Base-by-base conservation (phyloP, 2,113 vertebrate species). In the Petrocephalus microphthalmus region DNA sequence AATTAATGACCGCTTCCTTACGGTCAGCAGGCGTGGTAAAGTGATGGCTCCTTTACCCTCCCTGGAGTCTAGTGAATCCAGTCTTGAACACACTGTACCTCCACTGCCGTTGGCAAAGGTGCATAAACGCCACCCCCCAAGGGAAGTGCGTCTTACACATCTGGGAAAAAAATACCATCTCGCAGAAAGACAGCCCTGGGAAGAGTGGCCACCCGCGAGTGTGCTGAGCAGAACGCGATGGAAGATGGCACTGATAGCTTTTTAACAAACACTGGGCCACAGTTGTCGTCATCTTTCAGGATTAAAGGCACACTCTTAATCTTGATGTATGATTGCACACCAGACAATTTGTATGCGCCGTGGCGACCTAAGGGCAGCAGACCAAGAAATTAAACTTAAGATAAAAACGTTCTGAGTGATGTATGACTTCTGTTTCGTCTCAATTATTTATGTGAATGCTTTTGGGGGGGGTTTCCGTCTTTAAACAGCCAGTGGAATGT, bases 351-450 rank as follows among this genome's bases (percentile, higher is more conserved):
- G 54, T 49, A 57, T 88, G 49, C 22, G 33, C 20, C 10, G 11
- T 47, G 52, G 33, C 37, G 47, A 83, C 37, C 64, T 45, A 64
- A 86, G 85, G 74, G 53, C n/a, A 45, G 33, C 52, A 56, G 74
- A 29, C 53, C 29, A 57, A 78, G 87, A 25, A 84, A 83, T 88
- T 83, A 60, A 25, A 84, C 37, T 88, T 88, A 86, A 47, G 47
- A 20, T 37, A 60, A 78, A 78, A 10, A 49, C n/a, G 4, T 67
- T 88, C n/a, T 56, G 74, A 60, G 53, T 57, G 54, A 53, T 25
- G 78, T 56, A 47, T 54, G 53, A 82, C 87, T 19, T 83, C 83
- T 29, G 42, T 57, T 78, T 57, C 2, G n/a, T 82, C 82, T 56
- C 11, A 51, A 29, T 49, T 42, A 49, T 88, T 57, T 54, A 57